Evolutionary conservation across 2,888 invertebrate genomes (phyloP), one percentile per base, ranked within the genome.

Genomic region (Torymus tubicola): DNA sequence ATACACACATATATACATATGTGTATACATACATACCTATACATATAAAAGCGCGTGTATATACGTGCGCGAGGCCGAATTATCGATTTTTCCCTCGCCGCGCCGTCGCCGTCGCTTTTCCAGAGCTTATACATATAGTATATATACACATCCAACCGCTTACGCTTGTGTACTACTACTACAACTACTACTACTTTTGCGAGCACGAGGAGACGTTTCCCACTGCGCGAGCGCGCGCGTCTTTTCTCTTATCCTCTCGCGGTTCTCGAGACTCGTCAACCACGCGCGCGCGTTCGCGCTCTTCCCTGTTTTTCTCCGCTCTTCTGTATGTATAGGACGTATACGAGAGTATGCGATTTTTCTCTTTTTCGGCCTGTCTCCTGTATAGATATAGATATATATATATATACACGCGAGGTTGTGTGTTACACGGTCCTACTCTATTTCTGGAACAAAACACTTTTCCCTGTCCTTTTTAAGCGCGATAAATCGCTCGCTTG

Each of bases 41-140:
- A 31, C 31, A 3, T 3, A 3, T 42, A 42, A 8, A 42, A 5
- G 8, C 42, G 42, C 42, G 42, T 8, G 42, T 42, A 42, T 42
- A 42, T 21, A 21, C 52, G 16, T 21, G 63, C 42, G 50, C 21
- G n/a, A 57, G 60, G 64, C 53, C 16, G 69, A 70, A 78, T 71
- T 80, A 81, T 81, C 81, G 81, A 81, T 80, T 76, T 67, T 72
- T 67, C 57, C 5, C 50, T 42, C 55, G 53, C 53, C 21, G 31
- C 50, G 21, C 21, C 10, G 18, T 53, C 50, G 14, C n/a, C 21
- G 12, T 16, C 11, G 13, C 10, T 60, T 60, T 65, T 58, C 5
- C 55, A 24, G 50, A 8, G 16, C 16, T 31, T 42, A 42, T 42
- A 42, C 31, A 31, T 31, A 31, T 3, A 8, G 1, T 8, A 8